Evolutionary conservation across 1,140 invertebrate genomes (phyloP).

Genomic region (Ylistrum balloti): DNA sequence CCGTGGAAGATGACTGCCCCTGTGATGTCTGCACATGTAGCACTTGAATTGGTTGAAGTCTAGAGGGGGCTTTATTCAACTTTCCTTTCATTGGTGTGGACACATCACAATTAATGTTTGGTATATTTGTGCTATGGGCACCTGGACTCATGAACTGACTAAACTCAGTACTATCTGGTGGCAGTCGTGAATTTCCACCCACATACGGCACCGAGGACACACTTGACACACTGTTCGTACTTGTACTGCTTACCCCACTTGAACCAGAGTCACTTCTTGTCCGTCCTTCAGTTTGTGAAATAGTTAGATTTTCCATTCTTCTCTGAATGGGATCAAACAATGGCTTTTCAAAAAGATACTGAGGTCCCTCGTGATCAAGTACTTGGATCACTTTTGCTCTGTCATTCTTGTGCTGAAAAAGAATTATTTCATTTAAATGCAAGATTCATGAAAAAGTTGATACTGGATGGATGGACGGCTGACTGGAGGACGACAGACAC

Average conservation of each 20-base stretch:
- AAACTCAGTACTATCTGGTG: constrained; percentile 41
- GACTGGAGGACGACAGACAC: too few species aligned
- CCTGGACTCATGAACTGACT: constrained; percentile 29
- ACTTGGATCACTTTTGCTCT: constrained; percentile 64
- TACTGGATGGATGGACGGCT: too few species aligned
- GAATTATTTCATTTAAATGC: too few species aligned
- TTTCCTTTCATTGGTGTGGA: background rate
- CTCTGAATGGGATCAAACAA: constrained; percentile 22
- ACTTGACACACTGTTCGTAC: constrained; percentile 59
- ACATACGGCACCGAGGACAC: constrained; percentile 48
- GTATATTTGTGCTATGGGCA: background rate
- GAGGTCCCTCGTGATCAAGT: constrained; percentile 61
- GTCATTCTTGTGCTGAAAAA: constrained; percentile 67
- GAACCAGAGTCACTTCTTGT: constrained; percentile 62
- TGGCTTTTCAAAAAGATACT: constrained; percentile 58
- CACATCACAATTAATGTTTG: constrained; percentile 28
- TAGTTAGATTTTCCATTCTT: constrained; percentile 52
- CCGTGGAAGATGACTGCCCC: constrained; percentile 5
- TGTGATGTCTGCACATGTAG: constrained; percentile 4
- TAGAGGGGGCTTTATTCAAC: background rate
- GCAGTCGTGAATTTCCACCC: constrained; percentile 44
- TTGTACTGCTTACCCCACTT: constrained; percentile 61
- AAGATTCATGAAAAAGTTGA: too few species aligned
- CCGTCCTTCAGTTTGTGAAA: constrained; percentile 48
- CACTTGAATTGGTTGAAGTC: constrained; percentile 25